Percentiles rank a stretch among this genome's conserved stretches.
Conservation (phyloP, 2,888 invertebrate species). For the Tenthredo amoena region DNA sequence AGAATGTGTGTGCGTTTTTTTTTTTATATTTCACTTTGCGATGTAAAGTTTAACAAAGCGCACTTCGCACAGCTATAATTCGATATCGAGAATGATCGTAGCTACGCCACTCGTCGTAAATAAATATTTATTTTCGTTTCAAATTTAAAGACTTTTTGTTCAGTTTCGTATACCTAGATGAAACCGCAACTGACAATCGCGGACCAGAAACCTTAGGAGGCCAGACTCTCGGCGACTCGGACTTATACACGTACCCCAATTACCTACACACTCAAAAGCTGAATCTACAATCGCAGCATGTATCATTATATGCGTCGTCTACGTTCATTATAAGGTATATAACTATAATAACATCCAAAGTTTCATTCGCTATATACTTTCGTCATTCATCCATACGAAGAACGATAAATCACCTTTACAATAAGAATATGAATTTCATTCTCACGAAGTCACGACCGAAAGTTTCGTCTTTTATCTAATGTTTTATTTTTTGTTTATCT, state of each 20-base stretch:
- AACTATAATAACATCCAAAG: not conserved
- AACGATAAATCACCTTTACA: not conserved
- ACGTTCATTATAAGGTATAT: not conserved
- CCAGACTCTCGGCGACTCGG: not conserved
- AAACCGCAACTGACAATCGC: slow-evolving; percentile 40
- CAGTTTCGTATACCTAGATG: not conserved
- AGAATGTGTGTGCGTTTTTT: not conserved
- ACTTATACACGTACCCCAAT: not conserved
- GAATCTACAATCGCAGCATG: not conserved
- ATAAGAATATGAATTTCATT: not conserved
- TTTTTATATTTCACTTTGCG: not conserved
- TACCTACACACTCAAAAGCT: not conserved
- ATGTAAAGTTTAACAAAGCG: not conserved
- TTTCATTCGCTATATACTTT: not conserved
- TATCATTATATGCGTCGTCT: not conserved
- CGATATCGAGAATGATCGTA: not conserved
- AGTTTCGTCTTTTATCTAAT: not conserved
- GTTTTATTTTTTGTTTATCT: not conserved
- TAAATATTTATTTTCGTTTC: not conserved
- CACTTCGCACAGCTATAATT: not conserved
- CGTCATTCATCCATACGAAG: not conserved
- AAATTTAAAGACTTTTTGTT: not conserved
- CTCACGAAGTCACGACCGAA: not conserved
- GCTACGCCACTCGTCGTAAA: not conserved
- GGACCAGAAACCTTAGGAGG: slow-evolving; percentile 38